Base-by-base conservation (phyloP, 2,113 vertebrate genomes). In the Tricholaema leucomelas region DNA sequence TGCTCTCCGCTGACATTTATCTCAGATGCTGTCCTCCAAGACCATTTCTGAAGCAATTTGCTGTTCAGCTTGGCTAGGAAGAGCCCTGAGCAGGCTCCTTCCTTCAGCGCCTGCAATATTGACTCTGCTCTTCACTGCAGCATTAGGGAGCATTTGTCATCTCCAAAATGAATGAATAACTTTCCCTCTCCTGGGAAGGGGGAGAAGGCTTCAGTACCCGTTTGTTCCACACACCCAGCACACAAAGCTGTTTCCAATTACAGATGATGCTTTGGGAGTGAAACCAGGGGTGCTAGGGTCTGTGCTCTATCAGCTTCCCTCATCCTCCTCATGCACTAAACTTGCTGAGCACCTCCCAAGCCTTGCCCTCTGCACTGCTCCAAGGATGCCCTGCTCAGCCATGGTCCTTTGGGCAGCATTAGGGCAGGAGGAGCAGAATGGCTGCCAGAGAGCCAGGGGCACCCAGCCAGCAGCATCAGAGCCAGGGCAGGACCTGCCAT, bases 111-210 rank as follows among this genome's bases (percentile, higher is more conserved):
- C 93, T 81, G 87, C 64, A 71, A 31, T 92, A 94, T 92, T 95
- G 95, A 96, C 95, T 94, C 91, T 94, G 87, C 86, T 87, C 93
- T 74, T 94, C 64, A 92, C 91, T 85, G 95, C 93, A 85, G 92
- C 69, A 46, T 90, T 81, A 79, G 66, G 69, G 90, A 94, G 86
- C 66, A 54, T 96, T 96, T 95, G 94, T 96, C 94, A 96, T 91
- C 92, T 92, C 87, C 10, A 44, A 91, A 91, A 93, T 85, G 87
- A 96, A 87, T 92, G 87, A 96, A 89, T 92, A 96, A 92, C 92
- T 91, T 93, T 58, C 66, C 84, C 84, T 74, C 93, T 93, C 88
- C 88, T 35, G 91, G 84, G 93, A 89, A 73, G 44, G 88, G 69
- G 67, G 64, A 82, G 64, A 91, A 63, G 90, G 50, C n/a, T 74